Evolutionary conservation across 2,888 invertebrate species (phyloP).

Genomic region (Amorpha juglandis): DNA sequence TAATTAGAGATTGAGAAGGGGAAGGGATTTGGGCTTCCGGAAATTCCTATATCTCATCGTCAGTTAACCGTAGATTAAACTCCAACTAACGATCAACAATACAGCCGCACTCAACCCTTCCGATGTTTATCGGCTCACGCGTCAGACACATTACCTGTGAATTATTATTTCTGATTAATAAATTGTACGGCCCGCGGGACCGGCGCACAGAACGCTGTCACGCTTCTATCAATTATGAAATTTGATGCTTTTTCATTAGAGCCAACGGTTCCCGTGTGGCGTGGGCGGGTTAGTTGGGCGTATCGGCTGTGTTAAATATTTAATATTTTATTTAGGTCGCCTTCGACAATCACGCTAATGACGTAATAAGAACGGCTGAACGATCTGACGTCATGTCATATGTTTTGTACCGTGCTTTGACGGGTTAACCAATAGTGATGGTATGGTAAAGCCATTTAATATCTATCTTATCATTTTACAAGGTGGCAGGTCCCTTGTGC

Average conservation of each 20-base stretch:
- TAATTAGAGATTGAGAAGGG: too few relatives aligned
- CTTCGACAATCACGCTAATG: slow-evolving; percentile 27
- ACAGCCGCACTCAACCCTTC: slow-evolving; percentile 56
- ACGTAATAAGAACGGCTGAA: slow-evolving; percentile 22
- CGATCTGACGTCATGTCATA: slow-evolving; percentile 4
- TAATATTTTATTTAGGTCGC: slow-evolving; percentile 39
- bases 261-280: slow-evolving; percentile 63
- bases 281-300: slow-evolving; percentile 54
- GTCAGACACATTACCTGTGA: slow-evolving; percentile 76
- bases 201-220: slow-evolving; percentile 57
- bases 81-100: not conserved
- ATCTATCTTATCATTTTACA: too few relatives aligned
- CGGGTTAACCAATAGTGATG: too few relatives aligned
- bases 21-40: too few relatives aligned
- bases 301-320: slow-evolving; percentile 35
- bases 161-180: slow-evolving; percentile 85
- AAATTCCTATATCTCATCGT: not conserved
- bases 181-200: slow-evolving; percentile 74
- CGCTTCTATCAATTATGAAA: slow-evolving; percentile 74
- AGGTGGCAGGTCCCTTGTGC: too few relatives aligned
- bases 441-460: too few relatives aligned
- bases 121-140: slow-evolving; percentile 65
- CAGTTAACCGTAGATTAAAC: slow-evolving; percentile 16
- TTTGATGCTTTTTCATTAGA: slow-evolving; percentile 82
- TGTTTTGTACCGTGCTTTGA: not conserved